These are phyloP conservation scores for Priapulus caudatus DNA, from an alignment of 2,888 invertebrate species.

Conservation along the genomic window DNA sequence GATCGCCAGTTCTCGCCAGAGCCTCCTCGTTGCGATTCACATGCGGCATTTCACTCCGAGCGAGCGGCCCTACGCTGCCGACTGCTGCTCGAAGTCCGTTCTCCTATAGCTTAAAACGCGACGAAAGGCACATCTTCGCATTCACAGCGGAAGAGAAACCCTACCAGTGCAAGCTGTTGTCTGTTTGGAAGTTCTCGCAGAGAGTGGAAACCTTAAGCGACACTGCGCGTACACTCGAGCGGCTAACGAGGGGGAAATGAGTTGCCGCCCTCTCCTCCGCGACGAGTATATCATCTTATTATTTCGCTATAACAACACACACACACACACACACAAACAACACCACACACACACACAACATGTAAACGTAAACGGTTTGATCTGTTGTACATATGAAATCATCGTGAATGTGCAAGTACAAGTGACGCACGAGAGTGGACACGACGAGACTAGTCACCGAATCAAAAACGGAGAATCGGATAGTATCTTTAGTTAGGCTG, in stretches of 20 bases:
- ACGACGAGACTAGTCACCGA: no score
- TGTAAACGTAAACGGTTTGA: no score
- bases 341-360: no score
- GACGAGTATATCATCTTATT: no score
- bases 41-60: conserved; percentile 99
- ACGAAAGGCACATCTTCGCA: conserved; percentile 86
- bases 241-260: not conserved
- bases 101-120: conserved; percentile 98
- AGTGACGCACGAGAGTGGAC: no score
- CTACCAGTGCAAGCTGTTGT: no score
- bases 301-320: no score
- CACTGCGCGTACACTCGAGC: conserved; percentile 79
- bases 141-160: conserved; percentile 53
- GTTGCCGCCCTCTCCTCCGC: not conserved
- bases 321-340: no score
- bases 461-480: no score
- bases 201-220: conserved; percentile 94
- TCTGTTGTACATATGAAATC: no score
- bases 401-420: no score
- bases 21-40: conserved; percentile 88
- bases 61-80: conserved; percentile 89
- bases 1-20: conserved; percentile 88
- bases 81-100: conserved; percentile 94
- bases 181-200: conserved; percentile 87
- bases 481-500: no score